Percentiles rank a stretch among this genome's conserved stretches.
Conservation (phyloP, 2,797 vertebrate genomes). For the Gadopsis marmoratus region DNA sequence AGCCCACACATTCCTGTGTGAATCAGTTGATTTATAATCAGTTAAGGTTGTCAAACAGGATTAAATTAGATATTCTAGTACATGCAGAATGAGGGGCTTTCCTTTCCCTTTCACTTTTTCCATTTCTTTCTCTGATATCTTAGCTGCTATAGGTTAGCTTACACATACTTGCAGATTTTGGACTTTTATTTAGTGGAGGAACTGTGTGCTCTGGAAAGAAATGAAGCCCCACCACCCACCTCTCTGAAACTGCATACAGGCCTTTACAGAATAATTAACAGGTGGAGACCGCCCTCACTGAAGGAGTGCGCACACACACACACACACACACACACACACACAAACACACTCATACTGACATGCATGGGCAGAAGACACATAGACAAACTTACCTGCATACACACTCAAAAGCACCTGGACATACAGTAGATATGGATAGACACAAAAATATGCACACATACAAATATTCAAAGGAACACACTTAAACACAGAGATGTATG, state of each 20-base stretch:
- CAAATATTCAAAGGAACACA: conserved; percentile 16
- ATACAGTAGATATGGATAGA: not conserved
- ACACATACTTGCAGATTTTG: conserved; percentile 29
- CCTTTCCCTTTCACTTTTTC: conserved; percentile 27
- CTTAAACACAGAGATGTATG: not conserved
- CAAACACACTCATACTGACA: not conserved
- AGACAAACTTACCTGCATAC: conserved; percentile 21
- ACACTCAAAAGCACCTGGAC: conserved; percentile 30
- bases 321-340: not conserved
- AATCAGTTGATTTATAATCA: conserved; percentile 64
- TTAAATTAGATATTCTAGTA: conserved; percentile 40
- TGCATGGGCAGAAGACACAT: not conserved
- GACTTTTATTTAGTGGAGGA: conserved; percentile 21
- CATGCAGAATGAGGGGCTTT: conserved; percentile 33
- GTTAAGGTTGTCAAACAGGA: conserved; percentile 60
- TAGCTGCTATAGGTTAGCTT: conserved; percentile 6
- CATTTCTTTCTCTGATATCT: conserved; percentile 15
- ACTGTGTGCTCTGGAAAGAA: conserved; percentile 28
- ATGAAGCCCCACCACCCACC: not conserved
- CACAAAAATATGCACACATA: conserved; percentile 31
- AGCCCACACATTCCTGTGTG: conserved; percentile 50
- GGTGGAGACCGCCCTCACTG: conserved; percentile 74
- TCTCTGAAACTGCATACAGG: conserved; percentile 33
- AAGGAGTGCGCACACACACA: conserved; percentile 2
- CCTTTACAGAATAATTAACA: conserved; percentile 50